Evolutionary conservation across 2,888 invertebrate species (phyloP).

Genomic region (Lasioglossum vierecki): DNA sequence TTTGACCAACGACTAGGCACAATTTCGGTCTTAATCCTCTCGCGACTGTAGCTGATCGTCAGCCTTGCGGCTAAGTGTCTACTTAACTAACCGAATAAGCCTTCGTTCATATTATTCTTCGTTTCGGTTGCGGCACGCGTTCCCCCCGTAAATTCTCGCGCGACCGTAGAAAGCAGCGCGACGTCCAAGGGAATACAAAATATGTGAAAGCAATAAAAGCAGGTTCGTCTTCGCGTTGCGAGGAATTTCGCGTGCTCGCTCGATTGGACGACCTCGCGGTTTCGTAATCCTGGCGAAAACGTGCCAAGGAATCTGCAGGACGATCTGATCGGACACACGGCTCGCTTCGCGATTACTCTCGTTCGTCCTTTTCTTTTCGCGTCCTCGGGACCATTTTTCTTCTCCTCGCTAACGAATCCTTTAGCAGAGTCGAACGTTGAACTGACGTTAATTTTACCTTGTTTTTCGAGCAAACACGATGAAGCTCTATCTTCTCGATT

Average conservation of each 20-base stretch:
- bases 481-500: not conserved
- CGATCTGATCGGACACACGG: slow-evolving; percentile 24
- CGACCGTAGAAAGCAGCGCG: not conserved
- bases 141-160: slow-evolving; percentile 4
- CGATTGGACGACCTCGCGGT: slow-evolving; percentile 3
- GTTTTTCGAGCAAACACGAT: not conserved
- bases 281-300: slow-evolving; percentile 39
- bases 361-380: not conserved
- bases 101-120: not conserved
- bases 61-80: slow-evolving; percentile 60
- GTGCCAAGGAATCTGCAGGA: slow-evolving; percentile 56
- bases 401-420: not conserved
- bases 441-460: not conserved
- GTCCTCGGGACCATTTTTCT: not conserved
- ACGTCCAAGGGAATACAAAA: not conserved
- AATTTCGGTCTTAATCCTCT: slow-evolving; percentile 56
- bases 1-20: slow-evolving; percentile 21
- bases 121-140: slow-evolving; percentile 15
- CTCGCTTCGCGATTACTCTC: slow-evolving; percentile 21
- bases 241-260: not conserved
- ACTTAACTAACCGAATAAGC: slow-evolving; percentile 57
- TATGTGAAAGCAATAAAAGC: slow-evolving; percentile 36
- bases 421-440: not conserved
- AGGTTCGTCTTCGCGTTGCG: slow-evolving; percentile 1
- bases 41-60: slow-evolving; percentile 41